A percentile compares a stretch with the other conserved stretches of the same genome.
Evolutionary conservation across 1,140 invertebrate species (phyloP).

Genomic region (Helicorthomorpha holstii): DNA sequence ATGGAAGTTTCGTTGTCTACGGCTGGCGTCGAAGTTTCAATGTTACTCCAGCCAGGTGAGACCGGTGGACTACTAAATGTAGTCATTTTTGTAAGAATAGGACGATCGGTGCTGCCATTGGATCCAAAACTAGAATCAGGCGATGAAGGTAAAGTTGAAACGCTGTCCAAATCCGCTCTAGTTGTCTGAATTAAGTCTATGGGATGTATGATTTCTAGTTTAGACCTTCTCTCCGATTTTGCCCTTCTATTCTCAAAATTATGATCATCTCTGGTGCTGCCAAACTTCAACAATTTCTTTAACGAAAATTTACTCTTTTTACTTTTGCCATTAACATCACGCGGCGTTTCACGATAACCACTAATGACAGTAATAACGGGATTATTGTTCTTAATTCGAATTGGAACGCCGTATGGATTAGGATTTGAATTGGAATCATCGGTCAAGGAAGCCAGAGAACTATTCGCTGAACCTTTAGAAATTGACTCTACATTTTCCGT

Average conservation of each 20-base stretch:
- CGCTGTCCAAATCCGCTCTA: background rate
- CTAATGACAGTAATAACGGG: too few species aligned
- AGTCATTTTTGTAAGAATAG: too few species aligned
- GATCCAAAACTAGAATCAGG: background rate
- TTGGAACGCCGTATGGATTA: too few species aligned
- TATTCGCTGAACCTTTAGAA: background rate
- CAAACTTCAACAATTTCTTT: conserved; percentile 63
- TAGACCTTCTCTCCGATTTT: conserved; percentile 12
- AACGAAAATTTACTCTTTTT: conserved; percentile 49
- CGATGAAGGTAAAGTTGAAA: background rate
- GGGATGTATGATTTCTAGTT: conserved; percentile 68
- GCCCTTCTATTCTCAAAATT: conserved; percentile 18
- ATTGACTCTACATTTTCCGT: background rate
- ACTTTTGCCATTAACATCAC: conserved; percentile 27
- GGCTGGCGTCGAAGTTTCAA: too few species aligned
- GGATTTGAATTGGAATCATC: too few species aligned
- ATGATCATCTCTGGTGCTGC: conserved; percentile 44
- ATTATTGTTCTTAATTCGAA: too few species aligned
- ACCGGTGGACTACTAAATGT: too few species aligned
- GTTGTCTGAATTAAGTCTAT: conserved; percentile 37
- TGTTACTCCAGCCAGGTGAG: too few species aligned
- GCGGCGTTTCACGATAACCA: too few species aligned
- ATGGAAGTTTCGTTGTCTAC: too few species aligned
- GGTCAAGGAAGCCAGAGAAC: background rate
- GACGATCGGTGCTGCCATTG: too few species aligned